These are phyloP conservation scores for Paramisgurnus dabryanus DNA, from an alignment of 2,113 vertebrate species.

Conservation along the genomic window DNA sequence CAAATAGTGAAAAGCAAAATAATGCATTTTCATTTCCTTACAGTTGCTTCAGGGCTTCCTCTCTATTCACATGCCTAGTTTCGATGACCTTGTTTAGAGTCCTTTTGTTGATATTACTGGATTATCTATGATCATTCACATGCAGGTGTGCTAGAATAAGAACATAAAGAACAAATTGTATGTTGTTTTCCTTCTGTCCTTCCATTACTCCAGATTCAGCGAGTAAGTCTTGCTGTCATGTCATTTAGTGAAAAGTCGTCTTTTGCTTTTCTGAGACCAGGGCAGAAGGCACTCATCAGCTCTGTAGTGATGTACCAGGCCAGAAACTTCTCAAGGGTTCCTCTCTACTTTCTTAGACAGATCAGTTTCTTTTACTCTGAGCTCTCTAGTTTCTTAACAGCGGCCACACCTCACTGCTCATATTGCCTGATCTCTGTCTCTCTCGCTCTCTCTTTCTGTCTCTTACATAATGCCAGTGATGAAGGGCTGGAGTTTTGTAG, in stretches of 20 bases:
- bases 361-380: conserved; percentile 36
- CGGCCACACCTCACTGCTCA: conserved; percentile 26
- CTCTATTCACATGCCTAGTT: not conserved
- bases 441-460: not conserved
- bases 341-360: conserved; percentile 46
- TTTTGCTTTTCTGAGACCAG: not conserved
- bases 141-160: not conserved
- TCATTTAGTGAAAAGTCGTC: not conserved
- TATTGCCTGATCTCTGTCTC: not conserved
- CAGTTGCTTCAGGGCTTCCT: not conserved
- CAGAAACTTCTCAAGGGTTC: not conserved
- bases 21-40: not conserved
- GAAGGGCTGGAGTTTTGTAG: not conserved
- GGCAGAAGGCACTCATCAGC: not conserved
- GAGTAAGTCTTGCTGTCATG: not conserved
- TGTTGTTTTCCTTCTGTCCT: not conserved
- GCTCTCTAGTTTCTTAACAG: conserved; percentile 31
- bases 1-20: not conserved
- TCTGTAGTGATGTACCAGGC: not conserved
- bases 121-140: not conserved
- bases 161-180: not conserved
- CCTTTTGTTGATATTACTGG: not conserved
- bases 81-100: not conserved
- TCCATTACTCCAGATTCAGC: not conserved
- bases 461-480: not conserved